Conservation (phyloP, 2,888 invertebrate species). For the Drosophila mayaguana region DNA sequence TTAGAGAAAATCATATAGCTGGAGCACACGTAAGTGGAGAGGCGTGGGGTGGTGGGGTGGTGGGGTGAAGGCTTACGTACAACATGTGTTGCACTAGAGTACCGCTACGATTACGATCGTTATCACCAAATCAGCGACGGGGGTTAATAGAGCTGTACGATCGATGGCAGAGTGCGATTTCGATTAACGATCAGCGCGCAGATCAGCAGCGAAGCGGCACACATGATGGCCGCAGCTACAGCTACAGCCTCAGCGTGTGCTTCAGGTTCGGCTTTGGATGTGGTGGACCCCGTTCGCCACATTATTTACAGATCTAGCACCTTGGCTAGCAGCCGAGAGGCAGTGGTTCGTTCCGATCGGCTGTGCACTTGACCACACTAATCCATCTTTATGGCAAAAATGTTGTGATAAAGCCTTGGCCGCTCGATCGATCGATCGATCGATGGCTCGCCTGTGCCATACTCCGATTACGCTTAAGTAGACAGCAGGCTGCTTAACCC, state of each 20-base stretch:
- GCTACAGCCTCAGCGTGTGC: no score
- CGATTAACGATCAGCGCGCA: slow-evolving; percentile 57
- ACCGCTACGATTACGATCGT: slow-evolving; percentile 83
- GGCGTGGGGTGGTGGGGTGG: neutral
- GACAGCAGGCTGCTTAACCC: slow-evolving; percentile 82
- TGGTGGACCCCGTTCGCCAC: slow-evolving; percentile 56
- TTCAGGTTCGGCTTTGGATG: neutral
- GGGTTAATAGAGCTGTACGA: slow-evolving; percentile 83
- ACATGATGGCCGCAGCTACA: slow-evolving; percentile 69
- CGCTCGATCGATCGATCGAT: slow-evolving; percentile 44
- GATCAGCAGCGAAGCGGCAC: slow-evolving; percentile 52
- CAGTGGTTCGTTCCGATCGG: slow-evolving; percentile 32
- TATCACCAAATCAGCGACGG: slow-evolving; percentile 84
- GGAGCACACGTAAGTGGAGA: slow-evolving; percentile 23
- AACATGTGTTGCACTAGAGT: slow-evolving; percentile 77
- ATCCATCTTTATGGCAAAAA: slow-evolving; percentile 70
- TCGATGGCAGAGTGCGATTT: slow-evolving; percentile 49
- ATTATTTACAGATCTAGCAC: slow-evolving; percentile 79
- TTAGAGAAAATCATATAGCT: slow-evolving; percentile 71
- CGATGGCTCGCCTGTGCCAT: slow-evolving; percentile 54
- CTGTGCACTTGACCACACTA: slow-evolving; percentile 76
- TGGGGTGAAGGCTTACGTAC: slow-evolving; percentile 56
- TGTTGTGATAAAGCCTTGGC: slow-evolving; percentile 72
- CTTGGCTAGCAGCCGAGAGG: slow-evolving; percentile 57
- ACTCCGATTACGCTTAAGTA: slow-evolving; percentile 82